Base-by-base conservation (phyloP, 2,888 invertebrate species). In the Buathra laborator region DNA sequence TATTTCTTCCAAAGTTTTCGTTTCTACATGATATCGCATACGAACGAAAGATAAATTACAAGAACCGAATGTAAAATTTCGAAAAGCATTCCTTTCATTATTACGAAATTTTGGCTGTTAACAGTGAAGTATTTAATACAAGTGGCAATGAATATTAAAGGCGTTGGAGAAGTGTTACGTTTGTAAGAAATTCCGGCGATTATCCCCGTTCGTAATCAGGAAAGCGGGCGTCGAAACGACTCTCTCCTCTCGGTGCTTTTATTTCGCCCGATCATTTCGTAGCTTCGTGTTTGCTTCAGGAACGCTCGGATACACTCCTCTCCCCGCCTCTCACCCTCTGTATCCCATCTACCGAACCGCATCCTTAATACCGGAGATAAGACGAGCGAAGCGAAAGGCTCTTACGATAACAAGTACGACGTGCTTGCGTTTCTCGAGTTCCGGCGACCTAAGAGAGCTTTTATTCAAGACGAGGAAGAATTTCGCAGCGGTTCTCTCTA, bases 361-460 rank as follows among this genome's bases (percentile, higher is more conserved):
- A 62, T 62, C 62, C 70, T 68, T 78, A 77, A 70, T 48, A 48
- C 62, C 48, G 53, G 78, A 56, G 62, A 78, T 78, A 70, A 78
- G 78, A 62, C 68, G 32, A 32, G 14, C 48, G 68, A 62, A 37
- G 59, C 62, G 48, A 78, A 70, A 62, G 46, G 48, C 70, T 62
- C 53, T 78, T 48, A 70, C 59, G 70, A 78, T 78, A 78, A 78
- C 62, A 70, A 78, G 78, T 70, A 51, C 62, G 48, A 62, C 70
- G 78, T 43, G 78, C 59, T 70, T 19, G 32, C 46, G n/a, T 78
- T 78, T 19, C 48, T 29, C 44, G 48, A 70, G 32, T 70, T 46
- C 48, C 32, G 24, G 32, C 16, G 51, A 70, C 56, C 53, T 29
- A 74, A 24, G 24, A 68, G 56, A 46, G 43, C 56, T 32, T 29